These are phyloP conservation scores for Turnix velox DNA, from an alignment of 2,113 vertebrate species.

Conservation along the genomic window DNA sequence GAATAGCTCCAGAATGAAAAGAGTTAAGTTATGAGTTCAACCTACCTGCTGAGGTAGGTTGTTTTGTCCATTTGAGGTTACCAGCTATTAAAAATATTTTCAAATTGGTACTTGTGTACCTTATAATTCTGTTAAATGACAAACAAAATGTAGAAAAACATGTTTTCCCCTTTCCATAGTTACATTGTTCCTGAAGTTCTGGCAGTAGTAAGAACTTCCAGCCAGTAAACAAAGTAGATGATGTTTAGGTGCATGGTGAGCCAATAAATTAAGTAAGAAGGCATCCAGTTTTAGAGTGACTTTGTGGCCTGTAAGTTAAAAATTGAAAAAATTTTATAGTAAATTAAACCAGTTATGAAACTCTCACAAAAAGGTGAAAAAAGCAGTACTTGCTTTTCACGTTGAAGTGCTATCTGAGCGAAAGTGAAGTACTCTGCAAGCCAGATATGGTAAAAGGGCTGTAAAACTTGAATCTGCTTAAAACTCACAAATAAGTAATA, in stretches of 20 bases:
- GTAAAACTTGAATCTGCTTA: background rate
- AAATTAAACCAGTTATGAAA: background rate
- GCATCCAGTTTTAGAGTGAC: background rate
- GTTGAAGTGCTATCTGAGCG: background rate
- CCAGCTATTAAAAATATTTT: conserved; percentile 37
- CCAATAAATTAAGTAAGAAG: background rate
- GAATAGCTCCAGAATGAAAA: background rate
- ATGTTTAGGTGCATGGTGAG: background rate
- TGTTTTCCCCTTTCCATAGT: conserved; percentile 43
- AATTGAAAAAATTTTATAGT: background rate
- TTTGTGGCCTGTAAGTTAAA: conserved; percentile 7
- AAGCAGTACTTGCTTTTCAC: background rate
- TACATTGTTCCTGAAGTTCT: conserved; percentile 51
- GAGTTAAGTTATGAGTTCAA: background rate
- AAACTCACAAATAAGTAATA: background rate
- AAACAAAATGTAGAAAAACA: conserved; percentile 58
- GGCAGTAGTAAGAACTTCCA: conserved; percentile 32
- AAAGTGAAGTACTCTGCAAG: background rate
- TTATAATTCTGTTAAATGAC: conserved; percentile 26
- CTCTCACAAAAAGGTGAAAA: background rate
- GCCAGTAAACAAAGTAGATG: conserved; percentile 38
- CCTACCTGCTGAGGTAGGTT: conserved; percentile 15
- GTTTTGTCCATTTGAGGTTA: conserved; percentile 36
- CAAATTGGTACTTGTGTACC: background rate
- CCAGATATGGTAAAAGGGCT: background rate